A percentile compares a stretch with the other conserved stretches of the same genome.
phyloP scores from a whole-genome alignment of 2,113 vertebrate genomes.

The Merops nubicus region DNA sequence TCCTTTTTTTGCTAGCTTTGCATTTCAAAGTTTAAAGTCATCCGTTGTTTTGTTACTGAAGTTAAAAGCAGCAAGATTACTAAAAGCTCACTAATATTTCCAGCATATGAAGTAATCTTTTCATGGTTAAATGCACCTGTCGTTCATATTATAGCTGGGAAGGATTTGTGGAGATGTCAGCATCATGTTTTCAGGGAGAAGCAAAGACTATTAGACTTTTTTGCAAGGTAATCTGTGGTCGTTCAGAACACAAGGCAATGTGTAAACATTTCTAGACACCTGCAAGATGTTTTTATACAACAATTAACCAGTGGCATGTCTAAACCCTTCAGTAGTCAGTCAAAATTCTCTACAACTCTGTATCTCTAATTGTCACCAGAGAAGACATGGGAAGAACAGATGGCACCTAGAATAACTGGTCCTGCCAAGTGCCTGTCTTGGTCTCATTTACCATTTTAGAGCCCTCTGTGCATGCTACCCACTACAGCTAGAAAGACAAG shows the following conservation, averaged over 20 bases:
- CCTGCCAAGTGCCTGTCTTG: background rate
- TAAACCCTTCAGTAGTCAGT: background rate
- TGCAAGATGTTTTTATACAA: background rate
- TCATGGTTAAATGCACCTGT: background rate
- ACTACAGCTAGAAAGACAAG: background rate
- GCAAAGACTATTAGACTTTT: background rate
- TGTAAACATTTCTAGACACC: background rate
- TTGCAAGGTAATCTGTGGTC: background rate
- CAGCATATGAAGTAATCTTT: background rate
- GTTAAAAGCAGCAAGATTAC: background rate
- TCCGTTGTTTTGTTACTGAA: background rate
- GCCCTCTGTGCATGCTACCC: background rate
- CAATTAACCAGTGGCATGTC: background rate
- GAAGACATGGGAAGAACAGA: background rate
- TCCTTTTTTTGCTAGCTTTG: background rate
- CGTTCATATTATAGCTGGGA: background rate
- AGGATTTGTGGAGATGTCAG: background rate
- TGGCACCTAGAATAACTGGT: background rate
- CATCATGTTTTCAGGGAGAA: background rate
- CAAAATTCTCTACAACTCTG: background rate
- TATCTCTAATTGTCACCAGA: background rate
- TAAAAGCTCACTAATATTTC: background rate
- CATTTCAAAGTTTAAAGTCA: background rate
- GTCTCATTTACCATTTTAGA: background rate
- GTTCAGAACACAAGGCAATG: background rate